These are phyloP conservation scores for Thera obeliscata DNA, from an alignment of 2,888 invertebrate species.

Conservation along the genomic window DNA sequence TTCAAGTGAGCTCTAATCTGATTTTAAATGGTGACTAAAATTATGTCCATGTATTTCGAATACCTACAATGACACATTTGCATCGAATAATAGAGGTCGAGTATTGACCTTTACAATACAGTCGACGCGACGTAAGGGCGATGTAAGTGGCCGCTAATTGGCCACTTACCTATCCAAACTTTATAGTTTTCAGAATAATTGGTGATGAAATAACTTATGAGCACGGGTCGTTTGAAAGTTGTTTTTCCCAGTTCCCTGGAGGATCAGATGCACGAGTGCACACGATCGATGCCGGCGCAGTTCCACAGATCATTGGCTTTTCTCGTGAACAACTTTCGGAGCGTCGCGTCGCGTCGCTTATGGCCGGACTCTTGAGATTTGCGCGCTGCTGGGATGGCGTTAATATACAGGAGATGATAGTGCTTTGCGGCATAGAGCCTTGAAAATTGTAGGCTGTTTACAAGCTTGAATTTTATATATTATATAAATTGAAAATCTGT, in stretches of 20 bases:
- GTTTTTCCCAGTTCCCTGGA: conserved; percentile 17
- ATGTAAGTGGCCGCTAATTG: conserved; percentile 1
- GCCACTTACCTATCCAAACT: neutral
- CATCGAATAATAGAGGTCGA: neutral
- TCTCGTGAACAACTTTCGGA: conserved; percentile 21
- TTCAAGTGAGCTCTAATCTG: no score
- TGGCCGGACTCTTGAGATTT: conserved; percentile 18
- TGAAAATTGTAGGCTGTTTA: neutral
- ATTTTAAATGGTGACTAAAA: no score
- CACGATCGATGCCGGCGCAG: conserved; percentile 6
- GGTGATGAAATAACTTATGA: conserved; percentile 11
- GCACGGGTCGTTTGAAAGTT: conserved; percentile 14
- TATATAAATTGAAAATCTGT: no score
- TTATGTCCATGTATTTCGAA: no score
- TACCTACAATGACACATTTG: no score
- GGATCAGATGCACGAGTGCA: conserved; percentile 17
- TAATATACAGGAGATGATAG: conserved; percentile 1
- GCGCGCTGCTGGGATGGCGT: conserved; percentile 14
- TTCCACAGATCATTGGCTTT: conserved; percentile 22
- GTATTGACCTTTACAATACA: neutral
- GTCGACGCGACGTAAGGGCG: neutral
- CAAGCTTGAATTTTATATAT: neutral
- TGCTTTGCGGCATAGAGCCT: neutral
- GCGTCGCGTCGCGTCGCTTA: conserved; percentile 22
- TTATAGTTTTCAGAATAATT: conserved; percentile 1